Base-by-base conservation (phyloP, 1,140 invertebrate species). In the Neodiprion fabricii region DNA sequence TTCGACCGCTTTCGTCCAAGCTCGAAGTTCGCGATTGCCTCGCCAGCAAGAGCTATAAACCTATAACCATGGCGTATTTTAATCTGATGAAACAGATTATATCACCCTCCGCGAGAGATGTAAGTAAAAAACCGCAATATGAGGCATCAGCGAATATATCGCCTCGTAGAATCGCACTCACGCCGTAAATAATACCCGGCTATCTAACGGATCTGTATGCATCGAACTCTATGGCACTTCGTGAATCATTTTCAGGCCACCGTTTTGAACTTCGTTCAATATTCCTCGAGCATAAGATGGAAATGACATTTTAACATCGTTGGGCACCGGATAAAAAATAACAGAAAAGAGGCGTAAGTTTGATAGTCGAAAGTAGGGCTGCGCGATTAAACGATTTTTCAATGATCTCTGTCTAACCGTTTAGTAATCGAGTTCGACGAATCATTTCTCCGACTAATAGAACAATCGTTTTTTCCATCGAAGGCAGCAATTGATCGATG, bases 71-170 rank as follows among this genome's bases (percentile, higher is more conserved):
- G 74, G 80, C 48, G 81, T 76, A 85, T 82, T 87, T 86, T 89
- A 89, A 89, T 88, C 87, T 87, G 86, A 88, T 88, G 85, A 88
- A 85, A 83, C 85, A 85, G 86, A 87, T 88, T 88, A 88, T 87
- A 85, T 86, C 79, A 81, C 80, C 80, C 79, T 77, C 77, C 74
- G 66, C 48, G 28, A 53, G 28, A 48, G 71, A 75, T 72, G 21
- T 69, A 69, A 69, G 67, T 69, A 69, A 69, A 69, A 69, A 69
- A 69, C 67, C 67, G 67, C 67, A 69, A 69, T 69, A 69, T 47
- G 67, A 69, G 40, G 21, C 14, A 69, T 69, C 67, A 47, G 21
- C 40, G 67, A 21, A 23, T 69, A 69, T 69, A 69, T 69, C 67
- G 67, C 67, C 67, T 69, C 40, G 40, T 69, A 47, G 67, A 47